Percentiles rank a stretch among this genome's conserved stretches.
phyloP scores from a whole-genome alignment of 2,797 vertebrate species.

The Anguilla megastoma region DNA sequence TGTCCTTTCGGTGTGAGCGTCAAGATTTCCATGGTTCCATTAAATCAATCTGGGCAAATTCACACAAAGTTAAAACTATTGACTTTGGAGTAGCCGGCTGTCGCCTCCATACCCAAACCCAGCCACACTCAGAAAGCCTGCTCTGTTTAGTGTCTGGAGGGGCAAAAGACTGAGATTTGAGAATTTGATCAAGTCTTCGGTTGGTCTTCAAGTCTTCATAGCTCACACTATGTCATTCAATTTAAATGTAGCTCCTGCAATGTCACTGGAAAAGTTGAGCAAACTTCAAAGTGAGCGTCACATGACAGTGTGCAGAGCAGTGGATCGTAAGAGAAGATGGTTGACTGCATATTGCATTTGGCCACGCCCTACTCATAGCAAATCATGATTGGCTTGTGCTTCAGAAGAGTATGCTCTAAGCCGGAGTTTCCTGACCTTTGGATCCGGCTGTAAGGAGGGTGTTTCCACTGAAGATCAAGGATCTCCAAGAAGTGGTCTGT shows the following conservation, averaged over 20 bases:
- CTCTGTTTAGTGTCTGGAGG: not conserved
- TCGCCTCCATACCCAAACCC: not conserved
- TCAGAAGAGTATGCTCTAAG: not conserved
- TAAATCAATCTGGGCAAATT: not conserved
- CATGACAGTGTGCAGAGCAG: not conserved
- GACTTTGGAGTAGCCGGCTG: not conserved
- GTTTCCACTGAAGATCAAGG: not conserved
- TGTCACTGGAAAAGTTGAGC: not conserved
- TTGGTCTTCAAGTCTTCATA: not conserved
- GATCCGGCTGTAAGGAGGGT: not conserved
- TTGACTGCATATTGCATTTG: not conserved
- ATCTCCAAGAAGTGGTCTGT: slow-evolving; percentile 5
- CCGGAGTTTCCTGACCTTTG: slow-evolving; percentile 5
- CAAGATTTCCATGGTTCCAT: slow-evolving; percentile 10
- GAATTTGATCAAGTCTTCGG: not conserved
- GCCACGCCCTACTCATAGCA: not conserved
- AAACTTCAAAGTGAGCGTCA: slow-evolving; percentile 24
- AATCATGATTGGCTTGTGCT: not conserved
- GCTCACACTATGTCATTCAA: not conserved
- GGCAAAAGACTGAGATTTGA: not conserved
- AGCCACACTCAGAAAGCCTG: not conserved
- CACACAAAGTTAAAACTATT: not conserved
- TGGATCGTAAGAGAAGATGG: not conserved
- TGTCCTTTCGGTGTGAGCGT: not conserved
- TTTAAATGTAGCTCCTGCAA: slow-evolving; percentile 20